phyloP scores from a whole-genome alignment of 2,888 invertebrate genomes.

The Catocala fraxini region DNA sequence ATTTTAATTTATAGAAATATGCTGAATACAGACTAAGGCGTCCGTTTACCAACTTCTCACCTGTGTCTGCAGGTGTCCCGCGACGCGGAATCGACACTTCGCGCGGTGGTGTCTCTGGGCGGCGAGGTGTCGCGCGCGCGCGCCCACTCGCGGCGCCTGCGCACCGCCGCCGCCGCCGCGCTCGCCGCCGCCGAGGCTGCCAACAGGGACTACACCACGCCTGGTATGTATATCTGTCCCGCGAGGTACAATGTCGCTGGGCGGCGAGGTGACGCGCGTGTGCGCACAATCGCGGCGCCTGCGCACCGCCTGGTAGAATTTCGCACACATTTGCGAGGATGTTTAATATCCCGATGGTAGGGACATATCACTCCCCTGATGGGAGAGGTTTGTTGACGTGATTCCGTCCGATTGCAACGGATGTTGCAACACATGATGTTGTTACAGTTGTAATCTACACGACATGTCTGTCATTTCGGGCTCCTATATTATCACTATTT shows the following conservation, averaged over 20 bases:
- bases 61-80: constrained; percentile 67
- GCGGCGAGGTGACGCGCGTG: constrained; percentile 58
- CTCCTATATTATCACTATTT: too few species aligned
- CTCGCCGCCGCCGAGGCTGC: constrained; percentile 76
- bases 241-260: constrained; percentile 47
- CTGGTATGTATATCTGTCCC: constrained; percentile 65
- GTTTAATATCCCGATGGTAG: too few species aligned
- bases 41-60: neutral
- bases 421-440: too few species aligned
- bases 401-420: too few species aligned
- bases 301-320: constrained; percentile 52
- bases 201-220: constrained; percentile 61
- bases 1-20: too few species aligned
- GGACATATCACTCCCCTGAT: too few species aligned
- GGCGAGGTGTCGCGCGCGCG: constrained; percentile 68
- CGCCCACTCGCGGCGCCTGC: constrained; percentile 71
- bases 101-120: constrained; percentile 65
- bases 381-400: too few species aligned
- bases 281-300: constrained; percentile 24
- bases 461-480: too few species aligned
- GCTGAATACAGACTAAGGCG: too few species aligned
- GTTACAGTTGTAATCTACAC: too few species aligned
- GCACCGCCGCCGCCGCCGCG: constrained; percentile 74
- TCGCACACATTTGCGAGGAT: too few species aligned
- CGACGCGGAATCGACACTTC: constrained; percentile 70